A percentile compares a stretch with the other conserved stretches of the same genome.
These are phyloP conservation scores for Teleopsis dalmanni DNA, from an alignment of 1,140 invertebrate genomes.

Conservation along the genomic window DNA sequence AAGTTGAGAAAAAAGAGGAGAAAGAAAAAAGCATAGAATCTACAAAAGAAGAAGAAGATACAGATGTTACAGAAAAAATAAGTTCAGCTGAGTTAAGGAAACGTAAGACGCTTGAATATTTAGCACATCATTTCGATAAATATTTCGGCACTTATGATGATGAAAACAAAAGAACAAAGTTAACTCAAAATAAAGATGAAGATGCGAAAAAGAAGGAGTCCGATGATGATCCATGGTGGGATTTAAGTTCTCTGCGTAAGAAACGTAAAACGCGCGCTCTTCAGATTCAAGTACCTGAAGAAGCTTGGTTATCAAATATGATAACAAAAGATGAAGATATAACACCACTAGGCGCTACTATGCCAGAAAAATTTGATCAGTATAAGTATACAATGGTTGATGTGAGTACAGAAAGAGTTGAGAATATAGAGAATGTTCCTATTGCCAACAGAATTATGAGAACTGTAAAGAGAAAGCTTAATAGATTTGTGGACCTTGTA, in stretches of 20 bases:
- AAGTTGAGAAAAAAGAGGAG: neutral
- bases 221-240: constrained; percentile 28
- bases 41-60: constrained; percentile 13
- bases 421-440: constrained; percentile 1
- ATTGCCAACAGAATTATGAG: neutral
- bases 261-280: constrained; percentile 20
- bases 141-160: constrained; percentile 3
- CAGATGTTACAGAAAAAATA: constrained; percentile 12
- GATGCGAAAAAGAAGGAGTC: constrained; percentile 13
- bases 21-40: neutral
- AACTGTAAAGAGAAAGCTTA: constrained; percentile 29
- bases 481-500: constrained; percentile 29
- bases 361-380: constrained; percentile 7
- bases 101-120: neutral
- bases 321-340: constrained; percentile 28
- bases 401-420: neutral
- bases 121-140: constrained; percentile 1
- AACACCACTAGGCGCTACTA: constrained; percentile 16
- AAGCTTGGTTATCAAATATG: constrained; percentile 20
- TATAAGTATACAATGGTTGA: neutral
- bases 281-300: constrained; percentile 4
- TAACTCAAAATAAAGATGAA: constrained; percentile 11
- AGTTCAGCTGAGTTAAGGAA: no score
- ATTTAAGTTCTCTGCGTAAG: constrained; percentile 21
- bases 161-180: neutral